Conservation (phyloP, 2,113 vertebrate genomes). For the Eretmochelys imbricata region DNA sequence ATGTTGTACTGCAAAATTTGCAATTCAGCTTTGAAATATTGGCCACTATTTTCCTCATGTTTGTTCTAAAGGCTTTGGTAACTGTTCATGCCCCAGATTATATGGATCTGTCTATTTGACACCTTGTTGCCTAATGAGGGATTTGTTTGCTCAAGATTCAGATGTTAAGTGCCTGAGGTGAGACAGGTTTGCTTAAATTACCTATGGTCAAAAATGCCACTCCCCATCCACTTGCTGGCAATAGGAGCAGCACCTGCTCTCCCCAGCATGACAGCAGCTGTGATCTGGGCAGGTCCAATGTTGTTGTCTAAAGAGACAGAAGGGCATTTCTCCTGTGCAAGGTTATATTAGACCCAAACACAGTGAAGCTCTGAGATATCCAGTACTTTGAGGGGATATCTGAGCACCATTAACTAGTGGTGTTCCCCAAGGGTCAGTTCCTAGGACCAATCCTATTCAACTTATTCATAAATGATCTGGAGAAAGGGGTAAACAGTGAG, state of each 20-base stretch:
- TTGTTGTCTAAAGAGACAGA: background rate
- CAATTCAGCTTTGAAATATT: conserved; percentile 64
- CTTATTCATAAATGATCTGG: too few species aligned
- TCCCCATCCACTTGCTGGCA: background rate
- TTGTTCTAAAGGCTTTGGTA: conserved; percentile 46
- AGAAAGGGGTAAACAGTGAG: too few species aligned
- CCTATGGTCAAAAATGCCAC: background rate
- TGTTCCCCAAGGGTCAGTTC: too few species aligned
- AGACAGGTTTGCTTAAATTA: background rate
- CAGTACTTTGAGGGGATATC: background rate
- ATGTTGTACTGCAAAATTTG: conserved; percentile 39
- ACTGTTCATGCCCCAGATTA: background rate
- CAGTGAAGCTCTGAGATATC: background rate
- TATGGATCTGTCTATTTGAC: background rate
- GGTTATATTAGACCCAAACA: background rate
- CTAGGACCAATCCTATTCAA: too few species aligned
- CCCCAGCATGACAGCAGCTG: background rate
- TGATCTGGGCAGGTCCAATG: background rate
- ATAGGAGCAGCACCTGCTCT: background rate
- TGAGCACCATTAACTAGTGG: background rate
- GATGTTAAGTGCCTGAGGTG: background rate
- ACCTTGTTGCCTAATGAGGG: background rate
- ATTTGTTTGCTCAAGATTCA: background rate
- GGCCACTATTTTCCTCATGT: conserved; percentile 45
- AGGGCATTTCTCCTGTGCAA: background rate